Conservation (phyloP, 2,113 vertebrate genomes). For the Astatoreochromis straeleni region DNA sequence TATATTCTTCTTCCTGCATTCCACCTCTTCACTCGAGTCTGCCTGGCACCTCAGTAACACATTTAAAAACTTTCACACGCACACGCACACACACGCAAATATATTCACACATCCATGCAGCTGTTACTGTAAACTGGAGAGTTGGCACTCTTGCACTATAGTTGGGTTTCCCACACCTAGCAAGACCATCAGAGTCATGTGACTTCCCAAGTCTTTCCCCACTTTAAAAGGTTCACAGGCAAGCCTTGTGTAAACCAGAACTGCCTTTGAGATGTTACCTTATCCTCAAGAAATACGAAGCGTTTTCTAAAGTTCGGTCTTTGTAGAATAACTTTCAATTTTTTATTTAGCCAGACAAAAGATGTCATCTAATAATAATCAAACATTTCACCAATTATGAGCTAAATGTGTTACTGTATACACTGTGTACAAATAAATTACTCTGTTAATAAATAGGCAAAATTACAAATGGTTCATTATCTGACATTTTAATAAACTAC, state of each 20-base stretch:
- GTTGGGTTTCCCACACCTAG: constrained; percentile 21
- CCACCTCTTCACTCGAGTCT: not conserved
- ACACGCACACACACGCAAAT: not conserved
- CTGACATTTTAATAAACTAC: not conserved
- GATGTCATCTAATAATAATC: not conserved
- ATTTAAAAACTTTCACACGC: not conserved
- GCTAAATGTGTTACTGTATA: not conserved
- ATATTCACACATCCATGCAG: constrained; percentile 27
- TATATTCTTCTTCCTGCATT: not conserved
- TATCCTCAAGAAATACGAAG: not conserved
- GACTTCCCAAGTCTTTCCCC: not conserved
- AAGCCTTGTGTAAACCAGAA: not conserved
- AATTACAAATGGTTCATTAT: not conserved
- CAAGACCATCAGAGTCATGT: not conserved
- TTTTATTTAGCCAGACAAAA: not conserved
- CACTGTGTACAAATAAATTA: not conserved
- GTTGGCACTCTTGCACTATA: not conserved
- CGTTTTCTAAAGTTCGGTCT: not conserved
- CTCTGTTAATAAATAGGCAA: not conserved
- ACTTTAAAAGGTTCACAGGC: not conserved
- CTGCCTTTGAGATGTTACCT: not conserved
- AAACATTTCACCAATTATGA: not conserved
- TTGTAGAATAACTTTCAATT: not conserved
- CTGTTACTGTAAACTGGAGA: constrained; percentile 1
- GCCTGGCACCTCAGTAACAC: not conserved